A percentile compares a stretch with the other conserved stretches of the same genome.
Conservation (phyloP, 2,797 vertebrate genomes). For the Borostomias antarcticus region DNA sequence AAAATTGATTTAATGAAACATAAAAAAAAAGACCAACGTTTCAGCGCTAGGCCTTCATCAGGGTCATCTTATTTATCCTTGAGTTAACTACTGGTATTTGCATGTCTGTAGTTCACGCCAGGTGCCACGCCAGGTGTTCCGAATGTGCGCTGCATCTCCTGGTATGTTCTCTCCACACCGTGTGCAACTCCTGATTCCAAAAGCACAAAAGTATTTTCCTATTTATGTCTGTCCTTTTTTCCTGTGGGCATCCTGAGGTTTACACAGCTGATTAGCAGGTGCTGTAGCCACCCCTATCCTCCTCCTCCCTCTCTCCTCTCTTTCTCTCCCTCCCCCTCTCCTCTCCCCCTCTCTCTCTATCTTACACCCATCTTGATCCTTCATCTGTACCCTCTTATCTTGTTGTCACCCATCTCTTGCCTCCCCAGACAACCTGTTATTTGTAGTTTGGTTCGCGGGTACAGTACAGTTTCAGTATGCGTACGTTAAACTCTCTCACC, state of each 20-base stretch:
- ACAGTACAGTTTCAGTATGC: too few relatives aligned
- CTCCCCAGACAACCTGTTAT: too few relatives aligned
- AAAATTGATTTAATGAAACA: too few relatives aligned
- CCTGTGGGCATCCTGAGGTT: constrained; percentile 30
- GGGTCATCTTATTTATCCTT: too few relatives aligned
- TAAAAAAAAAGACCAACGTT: too few relatives aligned
- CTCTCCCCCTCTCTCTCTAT: constrained; percentile 1
- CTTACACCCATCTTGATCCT: background rate
- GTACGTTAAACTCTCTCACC: background rate
- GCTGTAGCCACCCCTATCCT: constrained; percentile 18
- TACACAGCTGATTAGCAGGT: constrained; percentile 43
- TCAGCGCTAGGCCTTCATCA: too few relatives aligned
- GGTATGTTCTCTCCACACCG: background rate
- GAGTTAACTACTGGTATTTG: background rate
- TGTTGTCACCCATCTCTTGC: background rate
- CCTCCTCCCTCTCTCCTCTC: constrained; percentile 8
- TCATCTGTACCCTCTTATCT: background rate
- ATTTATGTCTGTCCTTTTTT: constrained; percentile 20
- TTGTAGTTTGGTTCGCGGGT: too few relatives aligned
- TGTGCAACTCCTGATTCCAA: background rate
- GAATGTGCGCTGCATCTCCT: background rate
- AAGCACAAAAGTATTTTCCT: constrained; percentile 10
- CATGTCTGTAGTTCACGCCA: background rate
- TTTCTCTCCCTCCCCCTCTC: background rate
- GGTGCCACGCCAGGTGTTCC: background rate